phyloP scores from a whole-genome alignment of 2,797 vertebrate species.

The Catamblyrhynchus diadema region DNA sequence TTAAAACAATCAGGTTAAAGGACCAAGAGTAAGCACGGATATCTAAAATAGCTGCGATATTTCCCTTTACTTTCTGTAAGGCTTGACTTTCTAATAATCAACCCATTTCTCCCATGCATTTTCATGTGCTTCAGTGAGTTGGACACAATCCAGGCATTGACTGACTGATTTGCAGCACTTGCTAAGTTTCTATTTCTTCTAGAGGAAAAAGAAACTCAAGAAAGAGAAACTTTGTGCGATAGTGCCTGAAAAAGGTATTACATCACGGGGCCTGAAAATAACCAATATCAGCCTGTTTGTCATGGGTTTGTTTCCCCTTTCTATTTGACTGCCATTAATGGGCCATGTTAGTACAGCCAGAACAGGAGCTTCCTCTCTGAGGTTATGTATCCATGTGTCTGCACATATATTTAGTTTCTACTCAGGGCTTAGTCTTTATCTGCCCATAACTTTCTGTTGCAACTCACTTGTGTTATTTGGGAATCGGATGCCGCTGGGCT shows the following conservation, averaged over 20 bases:
- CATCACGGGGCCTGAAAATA: slow-evolving; percentile 1
- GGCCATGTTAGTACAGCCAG: neutral
- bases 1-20: slow-evolving; percentile 14
- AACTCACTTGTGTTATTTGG: neutral
- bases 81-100: slow-evolving; percentile 28
- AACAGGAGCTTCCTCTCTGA: neutral
- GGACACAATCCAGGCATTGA: slow-evolving; percentile 27
- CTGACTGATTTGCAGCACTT: slow-evolving; percentile 2
- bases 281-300: neutral
- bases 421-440: neutral
- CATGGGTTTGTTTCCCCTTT: neutral
- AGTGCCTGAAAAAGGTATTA: neutral
- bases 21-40: neutral
- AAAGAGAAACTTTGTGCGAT: slow-evolving; percentile 53
- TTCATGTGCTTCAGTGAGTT: slow-evolving; percentile 13
- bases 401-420: neutral
- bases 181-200: slow-evolving; percentile 66
- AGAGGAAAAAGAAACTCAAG: slow-evolving; percentile 52
- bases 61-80: slow-evolving; percentile 3
- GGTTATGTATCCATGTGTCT: neutral
- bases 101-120: slow-evolving; percentile 4
- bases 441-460: neutral
- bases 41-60: neutral
- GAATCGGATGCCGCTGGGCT: neutral
- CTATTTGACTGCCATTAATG: neutral